Conservation (phyloP, 1,140 invertebrate genomes). For the Lycorma delicatula region DNA sequence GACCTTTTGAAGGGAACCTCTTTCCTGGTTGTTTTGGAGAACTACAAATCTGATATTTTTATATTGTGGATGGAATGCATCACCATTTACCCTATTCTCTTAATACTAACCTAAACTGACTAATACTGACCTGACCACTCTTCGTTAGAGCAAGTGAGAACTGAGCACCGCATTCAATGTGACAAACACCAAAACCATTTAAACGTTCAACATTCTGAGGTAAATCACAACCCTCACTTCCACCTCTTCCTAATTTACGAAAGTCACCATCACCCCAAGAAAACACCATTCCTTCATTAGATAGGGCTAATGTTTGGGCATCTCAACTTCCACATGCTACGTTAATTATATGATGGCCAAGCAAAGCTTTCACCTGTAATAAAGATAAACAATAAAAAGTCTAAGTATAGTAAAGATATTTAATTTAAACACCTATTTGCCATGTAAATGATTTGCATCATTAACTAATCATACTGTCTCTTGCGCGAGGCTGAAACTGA, state of each 20-base stretch:
- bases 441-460: too few relatives aligned
- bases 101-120: too few relatives aligned
- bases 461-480: too few relatives aligned
- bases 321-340: slow-evolving; percentile 89
- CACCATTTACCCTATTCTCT: too few relatives aligned
- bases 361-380: slow-evolving; percentile 51
- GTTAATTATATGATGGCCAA: slow-evolving; percentile 59
- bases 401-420: too few relatives aligned
- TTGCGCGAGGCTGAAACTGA: too few relatives aligned
- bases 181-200: slow-evolving; percentile 74
- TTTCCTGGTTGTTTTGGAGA: too few relatives aligned
- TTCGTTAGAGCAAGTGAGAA: slow-evolving; percentile 88
- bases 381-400: too few relatives aligned
- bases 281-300: slow-evolving; percentile 79
- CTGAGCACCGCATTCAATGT: slow-evolving; percentile 94
- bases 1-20: too few relatives aligned
- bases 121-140: slow-evolving; percentile 60
- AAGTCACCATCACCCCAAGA: slow-evolving; percentile 87
- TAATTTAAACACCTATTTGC: too few relatives aligned
- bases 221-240: slow-evolving; percentile 58
- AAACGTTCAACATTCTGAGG: slow-evolving; percentile 82
- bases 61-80: too few relatives aligned
- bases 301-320: slow-evolving; percentile 86
- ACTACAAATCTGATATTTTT: too few relatives aligned
- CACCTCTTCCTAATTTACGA: slow-evolving; percentile 52